A percentile compares a stretch with the other conserved stretches of the same genome.
phyloP scores from a whole-genome alignment of 2,113 vertebrate species.

The Herpailurus yagouaroundi region DNA sequence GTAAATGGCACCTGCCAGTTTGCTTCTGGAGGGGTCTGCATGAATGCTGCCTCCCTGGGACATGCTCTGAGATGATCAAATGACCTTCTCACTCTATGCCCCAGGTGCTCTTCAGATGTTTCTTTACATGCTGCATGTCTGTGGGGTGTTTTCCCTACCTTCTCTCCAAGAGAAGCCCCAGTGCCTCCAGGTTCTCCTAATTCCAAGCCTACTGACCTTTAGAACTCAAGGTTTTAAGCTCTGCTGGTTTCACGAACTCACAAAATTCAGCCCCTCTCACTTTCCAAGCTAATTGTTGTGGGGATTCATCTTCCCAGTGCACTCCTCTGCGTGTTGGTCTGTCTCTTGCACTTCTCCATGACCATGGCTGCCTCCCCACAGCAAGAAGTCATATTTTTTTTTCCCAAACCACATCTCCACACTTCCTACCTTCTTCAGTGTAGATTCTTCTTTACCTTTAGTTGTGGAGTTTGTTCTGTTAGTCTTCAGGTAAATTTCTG shows the following conservation, averaged over 20 bases:
- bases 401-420: neutral
- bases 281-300: neutral
- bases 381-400: neutral
- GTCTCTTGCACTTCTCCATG: neutral
- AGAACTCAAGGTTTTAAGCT: neutral
- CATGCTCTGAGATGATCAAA: neutral
- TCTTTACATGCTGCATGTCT: neutral
- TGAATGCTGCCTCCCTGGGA: neutral
- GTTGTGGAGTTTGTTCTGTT: neutral
- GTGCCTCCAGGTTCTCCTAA: neutral
- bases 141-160: neutral
- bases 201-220: neutral
- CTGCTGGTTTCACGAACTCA: neutral
- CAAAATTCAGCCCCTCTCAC: neutral
- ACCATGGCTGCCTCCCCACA: neutral
- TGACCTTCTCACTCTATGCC: neutral
- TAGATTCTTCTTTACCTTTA: neutral
- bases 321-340: neutral
- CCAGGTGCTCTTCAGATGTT: neutral
- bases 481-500: neutral
- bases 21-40: neutral
- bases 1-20: neutral
- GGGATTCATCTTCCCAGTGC: neutral
- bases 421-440: neutral
- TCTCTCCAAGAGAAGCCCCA: neutral